Evolutionary conservation across 2,797 vertebrate genomes (phyloP).

Genomic region (Loris lydekkerianus): DNA sequence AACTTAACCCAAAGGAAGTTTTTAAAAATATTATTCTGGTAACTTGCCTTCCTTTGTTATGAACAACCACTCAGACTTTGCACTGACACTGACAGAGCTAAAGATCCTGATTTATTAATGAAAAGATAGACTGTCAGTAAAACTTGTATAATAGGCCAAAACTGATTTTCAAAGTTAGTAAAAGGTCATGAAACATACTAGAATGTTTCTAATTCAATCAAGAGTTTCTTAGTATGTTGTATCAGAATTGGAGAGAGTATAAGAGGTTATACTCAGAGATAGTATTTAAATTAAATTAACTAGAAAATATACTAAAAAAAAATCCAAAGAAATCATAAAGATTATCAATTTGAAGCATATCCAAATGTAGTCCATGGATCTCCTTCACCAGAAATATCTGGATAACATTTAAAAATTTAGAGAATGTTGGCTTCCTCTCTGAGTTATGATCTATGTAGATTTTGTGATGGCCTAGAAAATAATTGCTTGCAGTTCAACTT

Average conservation of each 20-base stretch:
- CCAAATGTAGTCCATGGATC: neutral
- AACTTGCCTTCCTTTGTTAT: neutral
- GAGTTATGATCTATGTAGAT: neutral
- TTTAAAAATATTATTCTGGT: neutral
- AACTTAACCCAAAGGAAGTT: neutral
- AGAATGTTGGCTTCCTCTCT: neutral
- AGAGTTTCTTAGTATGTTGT: neutral
- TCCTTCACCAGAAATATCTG: neutral
- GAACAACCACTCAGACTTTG: neutral
- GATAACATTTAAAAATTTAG: neutral
- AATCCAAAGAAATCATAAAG: neutral
- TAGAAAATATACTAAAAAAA: constrained; percentile 31
- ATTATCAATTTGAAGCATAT: neutral
- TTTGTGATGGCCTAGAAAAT: constrained; percentile 9
- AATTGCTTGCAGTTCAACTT: neutral
- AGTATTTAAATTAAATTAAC: neutral
- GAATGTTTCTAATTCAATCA: neutral
- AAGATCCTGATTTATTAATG: neutral
- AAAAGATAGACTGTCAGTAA: neutral
- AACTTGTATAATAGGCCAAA: neutral
- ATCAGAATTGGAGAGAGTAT: neutral
- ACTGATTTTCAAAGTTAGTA: constrained; percentile 35
- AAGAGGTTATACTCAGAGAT: neutral
- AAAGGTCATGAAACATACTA: neutral
- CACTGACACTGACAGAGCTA: neutral